phyloP scores from a whole-genome alignment of 2,113 vertebrate species.

The Mormyrus iriodes region DNA sequence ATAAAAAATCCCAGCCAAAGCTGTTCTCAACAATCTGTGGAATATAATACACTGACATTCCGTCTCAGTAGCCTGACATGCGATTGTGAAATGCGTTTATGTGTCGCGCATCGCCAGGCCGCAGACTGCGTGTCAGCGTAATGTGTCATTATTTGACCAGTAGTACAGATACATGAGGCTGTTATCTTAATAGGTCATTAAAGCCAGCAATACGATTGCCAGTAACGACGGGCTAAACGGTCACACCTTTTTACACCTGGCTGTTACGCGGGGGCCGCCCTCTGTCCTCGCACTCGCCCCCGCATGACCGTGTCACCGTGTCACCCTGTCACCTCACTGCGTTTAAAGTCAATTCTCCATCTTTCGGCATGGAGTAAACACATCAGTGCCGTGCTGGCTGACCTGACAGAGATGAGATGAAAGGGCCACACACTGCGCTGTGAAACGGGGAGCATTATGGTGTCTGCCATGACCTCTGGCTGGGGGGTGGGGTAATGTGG shows the following conservation, averaged over 20 bases:
- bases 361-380: neutral
- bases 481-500: neutral
- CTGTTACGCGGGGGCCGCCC: neutral
- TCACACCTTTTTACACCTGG: neutral
- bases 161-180: neutral
- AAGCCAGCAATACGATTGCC: neutral
- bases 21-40: neutral
- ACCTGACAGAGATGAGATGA: neutral
- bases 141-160: slow-evolving; percentile 7
- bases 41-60: neutral
- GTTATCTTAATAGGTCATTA: slow-evolving; percentile 11
- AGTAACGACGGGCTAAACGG: neutral
- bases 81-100: neutral
- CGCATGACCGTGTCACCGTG: neutral
- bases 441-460: neutral
- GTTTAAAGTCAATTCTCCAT: neutral
- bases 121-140: neutral
- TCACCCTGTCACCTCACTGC: neutral
- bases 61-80: neutral
- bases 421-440: neutral
- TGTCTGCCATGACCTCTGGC: neutral
- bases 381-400: too few species aligned
- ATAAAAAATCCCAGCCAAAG: neutral
- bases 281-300: neutral
- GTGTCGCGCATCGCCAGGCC: neutral